Evolutionary conservation across 2,113 vertebrate genomes (phyloP).

Genomic region (Hucho hucho): DNA sequence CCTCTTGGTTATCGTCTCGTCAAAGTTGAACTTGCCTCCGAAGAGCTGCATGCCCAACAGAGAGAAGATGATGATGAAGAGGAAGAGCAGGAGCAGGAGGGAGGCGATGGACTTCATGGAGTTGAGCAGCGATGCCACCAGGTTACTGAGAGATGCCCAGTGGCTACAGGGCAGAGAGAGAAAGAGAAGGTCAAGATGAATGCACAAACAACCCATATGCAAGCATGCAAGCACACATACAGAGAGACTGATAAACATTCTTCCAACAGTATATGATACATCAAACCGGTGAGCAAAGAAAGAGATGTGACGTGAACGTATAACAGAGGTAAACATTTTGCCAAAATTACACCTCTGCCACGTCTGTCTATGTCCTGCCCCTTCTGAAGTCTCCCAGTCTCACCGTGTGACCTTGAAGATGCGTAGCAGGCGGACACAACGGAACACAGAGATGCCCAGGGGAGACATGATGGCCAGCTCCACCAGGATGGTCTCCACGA

Average conservation of each 20-base stretch:
- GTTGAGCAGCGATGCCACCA: conserved; percentile 97
- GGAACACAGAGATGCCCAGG: conserved; percentile 96
- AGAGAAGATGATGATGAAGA: conserved; percentile 99
- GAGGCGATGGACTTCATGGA: conserved; percentile 99
- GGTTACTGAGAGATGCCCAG: conserved; percentile 97
- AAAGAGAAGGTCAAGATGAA: neutral
- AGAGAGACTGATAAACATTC: too few species aligned
- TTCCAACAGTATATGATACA: too few species aligned
- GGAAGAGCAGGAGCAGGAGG: conserved; percentile 94
- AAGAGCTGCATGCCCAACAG: conserved; percentile 99
- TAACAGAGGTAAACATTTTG: too few species aligned
- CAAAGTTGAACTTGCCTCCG: conserved; percentile 98
- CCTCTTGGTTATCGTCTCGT: conserved; percentile 94
- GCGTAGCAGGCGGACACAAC: conserved; percentile 93
- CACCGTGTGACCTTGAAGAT: conserved; percentile 99
- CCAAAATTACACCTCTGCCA: too few species aligned
- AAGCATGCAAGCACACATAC: too few species aligned
- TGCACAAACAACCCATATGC: too few species aligned
- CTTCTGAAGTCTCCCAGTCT: conserved; percentile 40
- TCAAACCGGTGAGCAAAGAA: too few species aligned
- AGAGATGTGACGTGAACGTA: too few species aligned
- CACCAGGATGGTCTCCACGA: conserved; percentile 95
- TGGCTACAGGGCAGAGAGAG: conserved; percentile 70
- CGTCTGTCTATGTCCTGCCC: too few species aligned
- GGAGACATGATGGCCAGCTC: conserved; percentile 96